Evolutionary conservation across 1,140 invertebrate genomes (phyloP), one percentile per base, ranked within the genome.

Genomic region (Elymnias hypermnestra): DNA sequence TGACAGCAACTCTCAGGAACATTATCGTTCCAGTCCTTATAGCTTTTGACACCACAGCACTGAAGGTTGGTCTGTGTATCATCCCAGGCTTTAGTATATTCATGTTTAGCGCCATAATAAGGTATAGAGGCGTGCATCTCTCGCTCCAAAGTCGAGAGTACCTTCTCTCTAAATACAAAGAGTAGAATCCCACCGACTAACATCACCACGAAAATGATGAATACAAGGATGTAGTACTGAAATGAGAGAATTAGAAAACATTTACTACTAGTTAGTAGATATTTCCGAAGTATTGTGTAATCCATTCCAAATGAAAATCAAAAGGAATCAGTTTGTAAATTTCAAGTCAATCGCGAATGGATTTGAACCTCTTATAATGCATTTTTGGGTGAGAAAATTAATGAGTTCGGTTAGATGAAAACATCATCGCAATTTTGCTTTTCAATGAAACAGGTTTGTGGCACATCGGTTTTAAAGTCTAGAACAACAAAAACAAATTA

Each of bases 181-280:
- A 94, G 94, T 22, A 97, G 86, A 39, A 97, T 94, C 9, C 95
- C 95, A 12, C 95, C 95, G 56, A 97, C 92, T 48, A 97, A 79
- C 90, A 97, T 93, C 38, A 92, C 93, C 40, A 97, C 92, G 73
- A 96, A 96, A 40, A 97, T 90, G 45, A 96, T 87, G 58, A 96
- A 92, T 14, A 97, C 88, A 9, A 95, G 88, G 59, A 96, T 93
- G 77, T 95, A 95, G 76, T 97, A 97, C 94, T 96, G 87, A 14
- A 91, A 89, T 2, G 14, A 17, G 18, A 38, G 19, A 37, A 47
- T 33, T 23, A 28, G n/a, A n/a, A n/a, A n/a, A n/a, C n/a, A n/a
- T n/a, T n/a, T n/a, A n/a, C n/a, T n/a, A n/a, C n/a, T n/a, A n/a
- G n/a, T n/a, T n/a, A n/a, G n/a, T n/a, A n/a, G n/a, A n/a, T n/a